A percentile compares a stretch with the other conserved stretches of the same genome.
These are phyloP conservation scores for Schizothorax lantsangensis DNA, from an alignment of 2,797 vertebrate genomes.

Conservation along the genomic window DNA sequence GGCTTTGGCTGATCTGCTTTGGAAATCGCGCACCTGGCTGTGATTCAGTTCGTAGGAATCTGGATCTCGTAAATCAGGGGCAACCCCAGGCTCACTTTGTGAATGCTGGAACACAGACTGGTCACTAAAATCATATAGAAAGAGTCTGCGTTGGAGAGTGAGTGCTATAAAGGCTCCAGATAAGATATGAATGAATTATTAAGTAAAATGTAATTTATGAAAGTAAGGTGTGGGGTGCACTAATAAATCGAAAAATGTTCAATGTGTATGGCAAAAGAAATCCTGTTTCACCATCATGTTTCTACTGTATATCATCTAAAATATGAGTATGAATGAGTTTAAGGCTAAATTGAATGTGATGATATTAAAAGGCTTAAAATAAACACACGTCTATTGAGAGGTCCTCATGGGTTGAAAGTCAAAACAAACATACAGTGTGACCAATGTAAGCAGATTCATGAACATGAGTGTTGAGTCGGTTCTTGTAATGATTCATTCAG, in stretches of 20 bases:
- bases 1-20: constrained; percentile 53
- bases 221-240: not conserved
- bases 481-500: not conserved
- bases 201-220: not conserved
- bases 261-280: not conserved
- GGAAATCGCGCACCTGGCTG: constrained; percentile 54
- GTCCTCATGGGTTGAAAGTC: not conserved
- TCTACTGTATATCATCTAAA: not conserved
- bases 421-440: not conserved
- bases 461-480: not conserved
- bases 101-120: constrained; percentile 2
- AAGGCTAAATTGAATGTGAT: not conserved
- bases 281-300: not conserved
- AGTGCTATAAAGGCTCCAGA: not conserved
- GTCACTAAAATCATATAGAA: constrained; percentile 3
- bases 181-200: not conserved
- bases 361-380: not conserved
- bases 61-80: constrained; percentile 62
- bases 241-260: not conserved
- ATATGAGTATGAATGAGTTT: too few species aligned
- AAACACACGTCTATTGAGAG: not conserved
- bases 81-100: constrained; percentile 38
- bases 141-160: not conserved
- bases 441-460: not conserved
- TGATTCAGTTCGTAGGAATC: constrained; percentile 61